Base-by-base conservation (phyloP, 2,797 vertebrate species). In the Fistularia commersonii region DNA sequence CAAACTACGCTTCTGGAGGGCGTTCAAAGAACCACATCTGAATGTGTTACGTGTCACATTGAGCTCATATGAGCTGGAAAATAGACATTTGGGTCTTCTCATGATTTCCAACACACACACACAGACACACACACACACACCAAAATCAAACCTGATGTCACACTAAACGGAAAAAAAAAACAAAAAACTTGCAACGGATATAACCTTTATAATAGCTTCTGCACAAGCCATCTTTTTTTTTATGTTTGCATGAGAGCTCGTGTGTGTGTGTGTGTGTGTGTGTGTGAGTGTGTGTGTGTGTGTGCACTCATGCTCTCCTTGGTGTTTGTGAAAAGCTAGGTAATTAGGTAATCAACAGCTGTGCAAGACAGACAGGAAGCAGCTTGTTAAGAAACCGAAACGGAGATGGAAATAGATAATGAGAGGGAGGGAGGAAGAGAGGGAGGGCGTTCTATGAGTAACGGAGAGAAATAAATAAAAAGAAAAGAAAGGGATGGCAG, bases 271-370 rank as follows among this genome's bases (percentile, higher is more conserved):
- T 60, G 10, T 46, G 39, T 38, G 53, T 48, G 58, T 41, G 34
- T 38, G 32, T 50, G 56, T 48, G 11, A 50, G 41, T 48, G 33
- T 33, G 33, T 41, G 49, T 43, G 23, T 48, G 46, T 7, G 48
- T 49, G 52, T 50, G 47, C 32, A 46, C n/a, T n/a, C n/a, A n/a
- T n/a, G n/a, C n/a, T n/a, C n/a, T n/a, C n/a, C n/a, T 53, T 37
- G 45, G 41, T 53, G 45, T 65, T 51, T 62, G 61, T 59, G 66
- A 62, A 76, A 77, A 59, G 62, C 53, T 60, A 74, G 72, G 68
- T 79, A 84, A 83, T 86, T 83, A 85, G 81, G 79, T 84, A 87
- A 85, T 86, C 83, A 88, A 83, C 81, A 88, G 83, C 79, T 85
- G 80, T 66, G 67, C 64, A 66, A 76, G 80, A 81, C 82, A 84